Evolutionary conservation across 2,113 vertebrate genomes (phyloP).

Genomic region (Daphoenositta chrysoptera): DNA sequence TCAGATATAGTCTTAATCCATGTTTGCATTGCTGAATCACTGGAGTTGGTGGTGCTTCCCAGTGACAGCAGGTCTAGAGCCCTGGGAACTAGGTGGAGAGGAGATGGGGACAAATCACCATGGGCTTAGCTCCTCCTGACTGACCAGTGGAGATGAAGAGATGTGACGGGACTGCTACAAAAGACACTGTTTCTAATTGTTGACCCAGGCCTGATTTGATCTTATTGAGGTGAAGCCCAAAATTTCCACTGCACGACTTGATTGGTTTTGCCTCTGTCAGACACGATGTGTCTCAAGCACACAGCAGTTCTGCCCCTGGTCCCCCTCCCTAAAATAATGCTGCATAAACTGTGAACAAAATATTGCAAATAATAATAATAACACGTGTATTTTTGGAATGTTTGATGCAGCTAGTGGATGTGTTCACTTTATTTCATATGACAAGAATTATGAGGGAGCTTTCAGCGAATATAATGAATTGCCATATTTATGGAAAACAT

Average conservation of each 20-base stretch:
- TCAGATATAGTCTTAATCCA: neutral
- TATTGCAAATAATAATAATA: neutral
- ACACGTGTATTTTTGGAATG: neutral
- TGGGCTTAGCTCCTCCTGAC: neutral
- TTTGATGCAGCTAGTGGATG: neutral
- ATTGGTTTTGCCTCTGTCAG: neutral
- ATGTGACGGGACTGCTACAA: neutral
- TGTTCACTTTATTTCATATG: neutral
- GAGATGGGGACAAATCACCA: neutral
- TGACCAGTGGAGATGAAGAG: neutral
- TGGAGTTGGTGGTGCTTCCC: neutral
- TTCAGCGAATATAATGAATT: neutral
- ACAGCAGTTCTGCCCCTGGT: neutral
- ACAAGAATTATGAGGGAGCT: neutral
- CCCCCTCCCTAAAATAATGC: neutral
- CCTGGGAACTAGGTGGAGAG: neutral
- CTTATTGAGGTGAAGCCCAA: neutral
- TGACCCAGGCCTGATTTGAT: neutral
- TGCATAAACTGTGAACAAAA: neutral
- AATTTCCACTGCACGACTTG: neutral
- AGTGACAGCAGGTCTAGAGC: neutral
- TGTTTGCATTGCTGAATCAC: neutral
- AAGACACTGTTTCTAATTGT: neutral
- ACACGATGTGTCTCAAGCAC: neutral
- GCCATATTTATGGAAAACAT: slow-evolving; percentile 39